A percentile compares a stretch with the other conserved stretches of the same genome.
Evolutionary conservation across 2,113 vertebrate species (phyloP).

Genomic region (Isurus oxyrinchus): DNA sequence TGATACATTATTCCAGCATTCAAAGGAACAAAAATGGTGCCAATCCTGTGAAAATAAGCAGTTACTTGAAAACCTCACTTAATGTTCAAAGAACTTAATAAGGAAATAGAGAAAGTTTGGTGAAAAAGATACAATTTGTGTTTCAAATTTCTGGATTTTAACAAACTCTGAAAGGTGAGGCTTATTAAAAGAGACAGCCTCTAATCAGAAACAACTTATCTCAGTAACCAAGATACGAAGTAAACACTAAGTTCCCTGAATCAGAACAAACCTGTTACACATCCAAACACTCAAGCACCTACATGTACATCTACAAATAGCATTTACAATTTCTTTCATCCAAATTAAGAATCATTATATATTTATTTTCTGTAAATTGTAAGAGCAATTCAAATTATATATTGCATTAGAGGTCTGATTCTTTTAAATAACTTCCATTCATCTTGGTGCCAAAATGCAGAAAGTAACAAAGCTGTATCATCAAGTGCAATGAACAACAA

Average conservation of each 20-base stretch:
- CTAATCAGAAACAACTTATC: neutral
- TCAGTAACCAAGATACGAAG: neutral
- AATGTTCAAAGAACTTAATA: neutral
- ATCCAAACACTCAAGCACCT: neutral
- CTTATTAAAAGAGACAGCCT: neutral
- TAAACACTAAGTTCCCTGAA: neutral
- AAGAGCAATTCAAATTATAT: neutral
- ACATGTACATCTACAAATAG: neutral
- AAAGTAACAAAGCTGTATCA: neutral
- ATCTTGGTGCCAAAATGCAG: neutral
- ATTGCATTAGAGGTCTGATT: neutral
- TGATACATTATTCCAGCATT: neutral
- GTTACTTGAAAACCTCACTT: neutral
- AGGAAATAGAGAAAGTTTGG: neutral
- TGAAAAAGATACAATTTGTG: neutral
- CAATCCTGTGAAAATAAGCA: constrained; percentile 23
- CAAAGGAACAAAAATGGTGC: neutral
- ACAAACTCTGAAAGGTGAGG: constrained; percentile 2
- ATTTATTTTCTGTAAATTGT: neutral
- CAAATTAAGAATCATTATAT: neutral
- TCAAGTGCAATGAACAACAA: neutral
- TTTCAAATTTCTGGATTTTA: neutral
- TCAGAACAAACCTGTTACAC: neutral
- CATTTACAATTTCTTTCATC: neutral
- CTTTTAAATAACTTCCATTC: neutral